phyloP scores from a whole-genome alignment of 2,113 vertebrate genomes.

The Pica pica region DNA sequence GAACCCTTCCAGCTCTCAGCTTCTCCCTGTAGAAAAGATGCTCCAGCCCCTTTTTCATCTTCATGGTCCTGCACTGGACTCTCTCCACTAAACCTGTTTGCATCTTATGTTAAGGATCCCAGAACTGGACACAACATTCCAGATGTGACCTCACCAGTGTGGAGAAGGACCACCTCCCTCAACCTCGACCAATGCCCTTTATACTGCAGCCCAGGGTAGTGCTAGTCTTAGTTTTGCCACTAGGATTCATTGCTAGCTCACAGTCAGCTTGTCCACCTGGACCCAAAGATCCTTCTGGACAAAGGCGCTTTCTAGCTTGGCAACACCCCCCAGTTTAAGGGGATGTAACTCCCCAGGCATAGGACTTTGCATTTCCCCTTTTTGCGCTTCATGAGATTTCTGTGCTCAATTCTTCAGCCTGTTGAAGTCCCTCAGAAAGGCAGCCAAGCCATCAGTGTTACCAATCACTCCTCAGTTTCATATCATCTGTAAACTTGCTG shows the following conservation, averaged over 20 bases:
- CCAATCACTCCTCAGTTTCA: background rate
- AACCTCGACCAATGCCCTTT: background rate
- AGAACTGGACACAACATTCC: background rate
- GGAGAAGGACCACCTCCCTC: background rate
- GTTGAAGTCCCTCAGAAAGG: background rate
- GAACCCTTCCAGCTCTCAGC: background rate
- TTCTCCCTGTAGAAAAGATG: background rate
- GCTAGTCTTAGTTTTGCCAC: background rate
- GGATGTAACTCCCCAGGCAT: background rate
- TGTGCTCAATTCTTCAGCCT: background rate
- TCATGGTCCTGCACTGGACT: background rate
- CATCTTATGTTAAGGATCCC: background rate
- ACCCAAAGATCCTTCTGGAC: background rate
- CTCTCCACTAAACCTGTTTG: background rate
- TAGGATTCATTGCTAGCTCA: background rate
- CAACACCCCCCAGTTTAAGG: rapidly evolving
- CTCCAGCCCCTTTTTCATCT: background rate
- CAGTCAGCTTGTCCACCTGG: background rate
- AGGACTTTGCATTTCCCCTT: background rate
- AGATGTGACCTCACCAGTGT: background rate
- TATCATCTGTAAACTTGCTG: background rate
- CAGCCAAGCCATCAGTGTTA: background rate
- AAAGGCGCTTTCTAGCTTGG: background rate
- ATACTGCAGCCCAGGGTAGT: background rate
- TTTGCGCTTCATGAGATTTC: background rate